Base-by-base conservation (phyloP, 2,888 invertebrate species). In the Drosophila neutralis region DNA sequence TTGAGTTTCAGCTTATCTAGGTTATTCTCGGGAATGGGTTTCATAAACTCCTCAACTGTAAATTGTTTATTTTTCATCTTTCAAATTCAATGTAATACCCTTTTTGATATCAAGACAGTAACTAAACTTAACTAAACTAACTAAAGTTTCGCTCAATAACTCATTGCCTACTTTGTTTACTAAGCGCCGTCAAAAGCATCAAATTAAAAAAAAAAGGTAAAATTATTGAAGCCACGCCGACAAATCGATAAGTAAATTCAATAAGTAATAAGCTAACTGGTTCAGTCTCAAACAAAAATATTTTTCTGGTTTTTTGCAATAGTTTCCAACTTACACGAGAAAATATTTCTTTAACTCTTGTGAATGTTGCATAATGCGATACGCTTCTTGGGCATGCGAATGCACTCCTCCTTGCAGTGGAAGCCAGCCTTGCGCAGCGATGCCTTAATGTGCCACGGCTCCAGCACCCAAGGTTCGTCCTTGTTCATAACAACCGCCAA, bases 361-460 rank as follows among this genome's bases (percentile, higher is more conserved):
- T 8, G 15, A 15, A 24, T 24, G 24, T 24, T 24, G 95, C 95
- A 24, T 2, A 24, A 24, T 24, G 2, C 94, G 73, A 98, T 98
- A 60, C 94, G 93, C 61, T 94, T 93, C 21, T 95, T 93, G 0
- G 98, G 98, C 93, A 98, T 92, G 67, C 94, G 94, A 72, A 98
- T 97, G 3, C 96, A 94, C 78, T 96, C 93, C 76, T 97, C 97
- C 0, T 96, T 95, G 8, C 97, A 96, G 70, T 95, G 92, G 83
- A 95, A 95, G 0, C 96, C 96, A 62, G 94, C 94, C 93, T 95
- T 96, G 33, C 98, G 94, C 78, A 98, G 96, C 6, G 96, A 95
- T 5, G 95, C 93, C 89, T 94, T 94, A 15, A 98, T 93, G 92
- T 98, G 98, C 96, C 97, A 97, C 0, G 96, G 96, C 91, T 97